Evolutionary conservation across 2,888 invertebrate genomes (phyloP), one percentile per base, ranked within the genome.

Genomic region (Formica aserva): DNA sequence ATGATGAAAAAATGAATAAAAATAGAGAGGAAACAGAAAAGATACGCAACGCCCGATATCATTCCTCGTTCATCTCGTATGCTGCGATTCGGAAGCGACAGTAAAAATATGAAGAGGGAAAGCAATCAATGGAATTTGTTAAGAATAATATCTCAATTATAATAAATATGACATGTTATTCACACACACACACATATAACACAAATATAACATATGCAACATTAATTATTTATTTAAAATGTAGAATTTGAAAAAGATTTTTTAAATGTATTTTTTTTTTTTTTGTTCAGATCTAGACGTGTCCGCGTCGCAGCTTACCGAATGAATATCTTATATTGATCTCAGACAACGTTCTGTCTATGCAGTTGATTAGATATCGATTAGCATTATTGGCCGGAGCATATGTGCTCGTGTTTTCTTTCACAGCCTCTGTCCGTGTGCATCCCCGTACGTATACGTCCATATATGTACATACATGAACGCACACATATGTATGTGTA

Each of bases 351-450:
- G 72, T 63, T n/a, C 29, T 80, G 82, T 26, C 45, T 29, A 41
- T 55, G 57, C 66, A 60, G 67, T 48, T 67, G 45, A 82, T 83
- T 82, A 81, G 81, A n/a, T 83, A 32, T 29, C 82, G 67, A 62
- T 75, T 63, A 63, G 78, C 63, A 52, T 81, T 76, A 62, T 52
- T 80, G 66, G 52, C 57, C 66, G 62, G 66, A 82, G 45, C 57
- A 78, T 82, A 57, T 60, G 57, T 60, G 35, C 35, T 62, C 82
- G 60, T 45, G 52, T 82, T 35, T 89, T 82, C 86, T 78, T 88
- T 87, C 88, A 88, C 89, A 88, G 89, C 88, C 85, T 88, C 85
- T 88, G 77, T 85, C 35, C 78, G 78, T 88, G 85, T 87, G 88
- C 87, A 87, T 89, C 85, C 85, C 69, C 74, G 77, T 85, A 82